phyloP scores from a whole-genome alignment of 2,888 invertebrate genomes.

The Alitta virens region DNA sequence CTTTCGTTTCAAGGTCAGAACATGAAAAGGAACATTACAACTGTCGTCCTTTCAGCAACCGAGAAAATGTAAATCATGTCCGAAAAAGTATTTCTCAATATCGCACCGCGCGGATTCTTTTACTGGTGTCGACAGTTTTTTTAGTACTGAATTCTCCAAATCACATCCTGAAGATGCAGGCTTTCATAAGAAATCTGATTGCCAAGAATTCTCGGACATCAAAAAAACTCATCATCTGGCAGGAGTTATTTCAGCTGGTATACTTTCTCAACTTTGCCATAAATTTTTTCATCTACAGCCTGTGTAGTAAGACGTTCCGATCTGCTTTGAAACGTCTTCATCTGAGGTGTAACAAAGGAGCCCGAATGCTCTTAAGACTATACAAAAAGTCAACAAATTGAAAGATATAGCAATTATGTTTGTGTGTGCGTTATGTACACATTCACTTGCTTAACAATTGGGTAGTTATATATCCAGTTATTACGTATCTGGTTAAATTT shows the following conservation, averaged over 20 bases:
- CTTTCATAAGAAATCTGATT: constrained; percentile 14
- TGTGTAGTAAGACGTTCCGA: constrained; percentile 17
- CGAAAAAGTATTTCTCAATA: constrained; percentile 13
- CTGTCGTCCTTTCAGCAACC: neutral
- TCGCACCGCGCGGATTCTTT: constrained; percentile 19
- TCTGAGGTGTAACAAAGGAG: neutral
- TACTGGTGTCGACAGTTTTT: constrained; percentile 20
- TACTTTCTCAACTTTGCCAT: constrained; percentile 24
- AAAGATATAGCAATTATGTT: too few relatives aligned
- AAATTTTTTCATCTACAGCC: constrained; percentile 23
- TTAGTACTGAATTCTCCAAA: constrained; percentile 17
- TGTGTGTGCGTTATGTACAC: too few relatives aligned
- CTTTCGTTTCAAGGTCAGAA: neutral
- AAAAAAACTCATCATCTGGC: constrained; percentile 12
- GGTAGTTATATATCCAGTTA: too few relatives aligned
- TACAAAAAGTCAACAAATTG: too few relatives aligned
- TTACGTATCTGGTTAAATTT: too few relatives aligned
- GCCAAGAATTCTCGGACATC: constrained; percentile 2
- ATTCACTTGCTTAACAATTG: too few relatives aligned
- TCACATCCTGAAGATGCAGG: constrained; percentile 20
- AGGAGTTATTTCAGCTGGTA: constrained; percentile 20
- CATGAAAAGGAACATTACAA: neutral
- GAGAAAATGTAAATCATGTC: neutral
- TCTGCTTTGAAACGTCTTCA: constrained; percentile 4
- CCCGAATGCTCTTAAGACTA: too few relatives aligned